Evolutionary conservation across 1,140 invertebrate species (phyloP), one percentile per base, ranked within the genome.

Genomic region (Telenomus remus): DNA sequence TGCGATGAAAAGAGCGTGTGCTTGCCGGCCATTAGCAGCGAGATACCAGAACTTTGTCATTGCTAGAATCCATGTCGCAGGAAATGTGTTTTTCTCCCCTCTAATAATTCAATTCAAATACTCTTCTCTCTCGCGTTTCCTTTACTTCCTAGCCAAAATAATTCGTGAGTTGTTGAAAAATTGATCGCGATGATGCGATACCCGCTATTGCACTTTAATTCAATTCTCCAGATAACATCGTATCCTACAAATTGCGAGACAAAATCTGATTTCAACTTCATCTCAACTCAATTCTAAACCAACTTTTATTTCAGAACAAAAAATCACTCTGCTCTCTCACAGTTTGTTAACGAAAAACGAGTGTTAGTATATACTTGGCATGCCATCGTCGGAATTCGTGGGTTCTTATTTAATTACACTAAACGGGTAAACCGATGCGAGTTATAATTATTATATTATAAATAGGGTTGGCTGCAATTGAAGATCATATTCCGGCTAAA

Each of bases 31-130:
- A 85, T 85, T 85, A 85, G 76, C 71, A 51, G 55, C 72, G 80
- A 80, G 82, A 81, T 80, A 84, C 80, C 73, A 75, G 79, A 79
- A 78, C 78, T 83, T 79, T 78, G 82, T 82, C 81, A 84, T 79
- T 74, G 79, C 47, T 64, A 72, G 63, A 74, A 63, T 72, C 74
- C 74, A 49, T 66, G 72, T 70, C 59, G 55, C 61, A 27, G 70
- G 51, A 55, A 73, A 70, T 65, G 64, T 76, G 72, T 76, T 77
- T 72, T 80, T 80, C 65, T 78, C 48, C 68, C 55, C 65, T 42
- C 53, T 72, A 57, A 72, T 85, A 86, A 86, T 86, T 81, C 80
- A 85, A 86, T 86, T 84, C 82, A 85, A 86, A 85, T 84, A 69
- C 74, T 65, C 78, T 68, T 43, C 47, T 42, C 37, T 39, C 51